phyloP scores from a whole-genome alignment of 2,797 vertebrate species.

The Coracias cyanogaster region DNA sequence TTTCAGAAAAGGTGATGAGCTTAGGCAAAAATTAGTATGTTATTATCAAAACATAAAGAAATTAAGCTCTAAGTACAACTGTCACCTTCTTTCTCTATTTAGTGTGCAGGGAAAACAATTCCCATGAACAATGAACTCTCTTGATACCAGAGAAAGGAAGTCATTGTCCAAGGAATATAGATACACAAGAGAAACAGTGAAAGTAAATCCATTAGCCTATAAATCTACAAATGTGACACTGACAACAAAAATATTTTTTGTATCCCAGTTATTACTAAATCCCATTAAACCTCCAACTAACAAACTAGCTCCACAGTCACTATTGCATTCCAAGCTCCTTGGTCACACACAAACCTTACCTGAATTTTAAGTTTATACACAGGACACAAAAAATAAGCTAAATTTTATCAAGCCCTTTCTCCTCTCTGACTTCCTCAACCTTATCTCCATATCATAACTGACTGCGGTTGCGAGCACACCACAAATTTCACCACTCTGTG shows the following conservation, averaged over 20 bases:
- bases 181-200: not conserved
- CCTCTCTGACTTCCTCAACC: not conserved
- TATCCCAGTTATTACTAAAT: not conserved
- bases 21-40: not conserved
- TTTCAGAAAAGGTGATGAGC: not conserved
- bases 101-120: not conserved
- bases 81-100: not conserved
- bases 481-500: not conserved
- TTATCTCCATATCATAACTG: not conserved
- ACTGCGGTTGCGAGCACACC: not conserved
- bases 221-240: not conserved
- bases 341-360: not conserved
- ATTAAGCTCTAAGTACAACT: not conserved
- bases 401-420: not conserved
- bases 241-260: not conserved
- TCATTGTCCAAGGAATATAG: not conserved
- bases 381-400: not conserved
- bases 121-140: not conserved
- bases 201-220: not conserved
- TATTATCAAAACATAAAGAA: not conserved
- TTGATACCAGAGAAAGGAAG: not conserved
- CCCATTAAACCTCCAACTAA: not conserved
- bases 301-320: not conserved
- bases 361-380: not conserved
- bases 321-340: not conserved